Evolutionary conservation across 2,797 vertebrate genomes (phyloP).

Genomic region (Coluber constrictor): DNA sequence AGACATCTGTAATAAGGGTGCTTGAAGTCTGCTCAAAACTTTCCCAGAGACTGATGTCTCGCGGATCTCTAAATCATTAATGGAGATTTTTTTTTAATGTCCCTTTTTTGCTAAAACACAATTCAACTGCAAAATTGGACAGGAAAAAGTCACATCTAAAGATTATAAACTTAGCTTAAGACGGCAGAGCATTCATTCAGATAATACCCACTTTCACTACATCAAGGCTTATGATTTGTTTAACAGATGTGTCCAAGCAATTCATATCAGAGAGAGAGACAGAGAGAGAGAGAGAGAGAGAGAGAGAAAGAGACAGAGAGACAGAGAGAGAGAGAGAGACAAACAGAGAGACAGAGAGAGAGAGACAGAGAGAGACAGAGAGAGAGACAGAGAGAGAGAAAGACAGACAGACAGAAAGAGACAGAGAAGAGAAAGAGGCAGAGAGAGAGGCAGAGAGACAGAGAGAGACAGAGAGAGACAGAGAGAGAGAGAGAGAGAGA

Average conservation of each 20-base stretch:
- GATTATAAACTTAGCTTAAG: neutral
- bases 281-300: no score
- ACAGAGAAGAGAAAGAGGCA: no score
- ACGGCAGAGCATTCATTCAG: neutral
- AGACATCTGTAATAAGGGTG: neutral
- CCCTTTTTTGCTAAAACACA: neutral
- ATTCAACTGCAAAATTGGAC: neutral
- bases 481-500: no score
- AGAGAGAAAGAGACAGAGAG: no score
- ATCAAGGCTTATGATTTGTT: neutral
- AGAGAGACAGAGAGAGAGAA: no score
- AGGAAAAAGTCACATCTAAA: neutral
- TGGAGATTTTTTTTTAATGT: neutral
- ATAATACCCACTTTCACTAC: neutral
- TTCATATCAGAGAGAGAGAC: neutral
- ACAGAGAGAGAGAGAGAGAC: no score
- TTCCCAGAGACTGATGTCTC: neutral
- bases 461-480: no score
- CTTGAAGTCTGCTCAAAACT: neutral
- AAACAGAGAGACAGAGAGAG: no score
- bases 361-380: no score
- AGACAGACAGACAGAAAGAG: no score
- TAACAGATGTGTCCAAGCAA: neutral
- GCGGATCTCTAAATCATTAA: neutral
- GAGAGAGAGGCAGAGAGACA: no score